Percentiles rank a stretch among this genome's conserved stretches.
phyloP scores from a whole-genome alignment of 92 coral and sea anemone species.

The Zoanthus sociatus region DNA sequence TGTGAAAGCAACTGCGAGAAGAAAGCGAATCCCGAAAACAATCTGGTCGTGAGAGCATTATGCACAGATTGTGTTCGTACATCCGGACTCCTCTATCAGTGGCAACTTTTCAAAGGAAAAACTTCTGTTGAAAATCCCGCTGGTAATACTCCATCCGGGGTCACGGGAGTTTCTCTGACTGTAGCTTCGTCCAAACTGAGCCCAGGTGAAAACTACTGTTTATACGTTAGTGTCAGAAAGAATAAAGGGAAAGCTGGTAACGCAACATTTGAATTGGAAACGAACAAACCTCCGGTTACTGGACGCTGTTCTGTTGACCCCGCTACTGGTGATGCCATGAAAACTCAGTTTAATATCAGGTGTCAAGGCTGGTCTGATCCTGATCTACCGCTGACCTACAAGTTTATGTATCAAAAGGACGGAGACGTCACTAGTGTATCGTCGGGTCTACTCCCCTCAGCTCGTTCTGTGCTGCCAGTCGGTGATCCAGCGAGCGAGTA shows the following conservation, averaged over 20 bases:
- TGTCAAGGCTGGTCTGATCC: constrained; percentile 40
- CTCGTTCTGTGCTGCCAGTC: constrained; percentile 27
- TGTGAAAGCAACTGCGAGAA: constrained; percentile 37
- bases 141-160: constrained; percentile 6
- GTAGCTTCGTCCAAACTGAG: constrained; percentile 3
- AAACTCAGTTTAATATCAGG: constrained; percentile 23
- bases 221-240: constrained; percentile 27
- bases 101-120: constrained; percentile 29
- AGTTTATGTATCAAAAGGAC: constrained; percentile 32
- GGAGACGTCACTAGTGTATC: constrained; percentile 25
- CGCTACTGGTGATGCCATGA: constrained; percentile 32
- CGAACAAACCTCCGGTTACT: constrained; percentile 11
- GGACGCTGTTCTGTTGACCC: constrained; percentile 41
- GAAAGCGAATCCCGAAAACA: constrained; percentile 17
- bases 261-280: background rate
- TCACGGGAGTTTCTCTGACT: background rate
- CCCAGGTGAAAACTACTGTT: constrained; percentile 12
- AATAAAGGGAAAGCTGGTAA: constrained; percentile 31
- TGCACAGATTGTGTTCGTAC: constrained; percentile 43
- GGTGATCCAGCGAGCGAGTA: constrained; percentile 15
- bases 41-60: constrained; percentile 11
- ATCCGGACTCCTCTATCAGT: constrained; percentile 28
- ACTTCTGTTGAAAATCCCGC: constrained; percentile 6
- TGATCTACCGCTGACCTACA: constrained; percentile 31
- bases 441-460: constrained; percentile 13